Percentiles rank a stretch among this genome's conserved stretches.
Evolutionary conservation across 2,888 invertebrate species (phyloP).

Genomic region (Ethmia dodecea): DNA sequence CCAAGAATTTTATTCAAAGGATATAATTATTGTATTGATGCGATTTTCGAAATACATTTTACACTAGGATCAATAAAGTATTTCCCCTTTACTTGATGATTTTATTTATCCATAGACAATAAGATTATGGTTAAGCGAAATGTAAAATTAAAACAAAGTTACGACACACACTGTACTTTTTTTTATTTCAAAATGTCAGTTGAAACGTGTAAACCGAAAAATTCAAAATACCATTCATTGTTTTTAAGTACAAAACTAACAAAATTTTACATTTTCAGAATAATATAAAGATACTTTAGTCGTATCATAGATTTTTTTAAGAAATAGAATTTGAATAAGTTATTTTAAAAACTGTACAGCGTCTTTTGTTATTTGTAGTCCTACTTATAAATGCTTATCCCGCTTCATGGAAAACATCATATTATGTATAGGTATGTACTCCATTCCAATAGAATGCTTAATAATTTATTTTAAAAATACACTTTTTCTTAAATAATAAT

Average conservation of each 20-base stretch:
- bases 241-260: slow-evolving; percentile 15
- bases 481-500: too few species aligned
- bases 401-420: not conserved
- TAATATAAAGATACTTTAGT: slow-evolving; percentile 27
- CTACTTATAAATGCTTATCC: not conserved
- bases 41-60: slow-evolving; percentile 75
- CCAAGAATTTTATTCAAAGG: slow-evolving; percentile 72
- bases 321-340: not conserved
- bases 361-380: too few species aligned
- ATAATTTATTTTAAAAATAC: too few species aligned
- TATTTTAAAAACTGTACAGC: not conserved
- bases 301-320: slow-evolving; percentile 15
- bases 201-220: slow-evolving; percentile 10
- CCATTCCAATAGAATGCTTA: too few species aligned
- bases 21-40: slow-evolving; percentile 72
- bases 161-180: slow-evolving; percentile 3
- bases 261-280: slow-evolving; percentile 23
- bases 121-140: not conserved
- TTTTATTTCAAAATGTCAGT: slow-evolving; percentile 11
- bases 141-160: not conserved
- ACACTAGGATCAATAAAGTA: slow-evolving; percentile 77
- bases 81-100: slow-evolving; percentile 52
- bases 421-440: not conserved
- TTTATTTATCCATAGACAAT: slow-evolving; percentile 33
- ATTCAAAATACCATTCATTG: slow-evolving; percentile 5